Evolutionary conservation across 2,113 vertebrate genomes (phyloP), one percentile per base, ranked within the genome.

Genomic region (Silurus glanis): DNA sequence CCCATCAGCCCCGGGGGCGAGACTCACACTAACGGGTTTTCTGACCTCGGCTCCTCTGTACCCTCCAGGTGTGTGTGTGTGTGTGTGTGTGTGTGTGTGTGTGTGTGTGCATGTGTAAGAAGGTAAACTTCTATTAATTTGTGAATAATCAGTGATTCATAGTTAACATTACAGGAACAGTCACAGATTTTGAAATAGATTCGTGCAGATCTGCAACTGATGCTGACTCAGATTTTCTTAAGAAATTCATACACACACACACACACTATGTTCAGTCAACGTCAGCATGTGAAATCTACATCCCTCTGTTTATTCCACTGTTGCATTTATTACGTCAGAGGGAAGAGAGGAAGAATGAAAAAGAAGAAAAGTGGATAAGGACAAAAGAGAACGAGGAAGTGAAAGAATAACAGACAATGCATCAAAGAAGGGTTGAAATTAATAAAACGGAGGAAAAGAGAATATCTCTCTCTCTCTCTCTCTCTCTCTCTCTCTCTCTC

Each of bases 1-100:
- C 96, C 97, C 89, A 96, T 96, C 94, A 99, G 97, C 93, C 97
- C 97, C 76, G 97, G 98, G 16, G 97, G 98, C 84, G 98, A 99
- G 91, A 94, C 94, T 72, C 96, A 96, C 88, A 97, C 96, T 90
- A 97, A 98, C 72, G 95, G 95, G 51, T 97, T 94, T 93, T 99
- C 97, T 0, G 98, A 99, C 92, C 96, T 98, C 84, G 97, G 97
- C 75, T 99, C 98, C 62, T 99, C 98, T 0, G 97, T 99, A 19
- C 96, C 97, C 89, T 99, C 98, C 80, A 99, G 98, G 98, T 99
- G 45, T 80, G 88, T 83, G 82, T 78, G 72, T 59, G 53, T 71
- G 55, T 66, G 45, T 37, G 69, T 82, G 71, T 76, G 28, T 49
- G 19, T n/a, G 45, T 97, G 56, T 85, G 87, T 56, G 10, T 5